Base-by-base conservation (phyloP, 2,113 vertebrate genomes). In the Mionectes macconnelli region DNA sequence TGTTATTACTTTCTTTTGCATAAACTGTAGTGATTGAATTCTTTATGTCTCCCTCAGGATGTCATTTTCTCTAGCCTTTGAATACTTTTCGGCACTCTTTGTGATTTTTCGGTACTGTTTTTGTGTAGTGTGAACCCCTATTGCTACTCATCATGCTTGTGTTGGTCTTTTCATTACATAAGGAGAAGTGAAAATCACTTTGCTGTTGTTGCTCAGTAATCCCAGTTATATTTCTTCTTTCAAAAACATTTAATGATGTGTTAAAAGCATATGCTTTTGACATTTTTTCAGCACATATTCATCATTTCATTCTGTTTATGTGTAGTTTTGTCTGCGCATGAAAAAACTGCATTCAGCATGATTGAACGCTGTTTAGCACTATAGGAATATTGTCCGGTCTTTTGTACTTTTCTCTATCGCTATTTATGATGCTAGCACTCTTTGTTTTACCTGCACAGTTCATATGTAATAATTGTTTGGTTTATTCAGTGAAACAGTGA, bases 101-200 rank as follows among this genome's bases (percentile, higher is more conserved):
- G 63, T 96, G 75, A 85, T 91, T 94, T 91, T 50, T 85, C 27
- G 70, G 57, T 79, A 79, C 76, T 53, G 55, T 83, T 93, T 94
- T 76, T 87, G n/a, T 92, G 67, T 37, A 67, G 33, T 2, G 0
- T 33, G 72, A 69, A 25, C 67, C 55, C 87, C 82, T 50, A 50
- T 47, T 84, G 83, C 33, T 84, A 80, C 55, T 93, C 50, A 90
- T 95, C 93, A 90, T 80, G 59, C n/a, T 42, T 93, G 10, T 84
- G 68, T 77, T 93, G 59, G 72, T 86, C 72, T 93, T 90, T 77
- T 76, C 62, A 60, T 76, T 81, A 69, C 39, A 68, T 49, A 75
- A 81, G 19, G 25, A 87, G 52, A 94, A 87, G 56, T 55, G 75
- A 90, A 92, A 97, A 83, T 90, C 59, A 59, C 21, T 83, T 86